Evolutionary conservation across 2,113 vertebrate genomes (phyloP).

Genomic region (Micromys minutus): DNA sequence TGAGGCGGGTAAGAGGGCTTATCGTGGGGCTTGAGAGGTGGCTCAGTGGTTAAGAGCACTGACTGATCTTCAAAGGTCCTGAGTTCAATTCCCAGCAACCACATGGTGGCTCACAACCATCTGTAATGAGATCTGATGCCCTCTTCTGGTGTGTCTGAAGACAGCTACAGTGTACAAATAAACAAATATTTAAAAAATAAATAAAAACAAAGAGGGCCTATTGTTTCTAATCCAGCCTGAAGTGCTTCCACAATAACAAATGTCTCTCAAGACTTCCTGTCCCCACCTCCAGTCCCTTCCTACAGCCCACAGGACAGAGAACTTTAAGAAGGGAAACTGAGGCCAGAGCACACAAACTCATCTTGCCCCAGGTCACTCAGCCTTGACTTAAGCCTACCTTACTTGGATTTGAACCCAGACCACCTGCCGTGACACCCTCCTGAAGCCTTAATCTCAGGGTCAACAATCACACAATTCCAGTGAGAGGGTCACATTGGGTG

Average conservation of each 20-base stretch:
- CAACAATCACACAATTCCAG: neutral
- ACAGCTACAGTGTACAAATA: too few relatives aligned
- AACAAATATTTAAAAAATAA: too few relatives aligned
- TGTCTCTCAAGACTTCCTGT: too few relatives aligned
- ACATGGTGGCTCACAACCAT: too few relatives aligned
- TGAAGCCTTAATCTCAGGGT: neutral
- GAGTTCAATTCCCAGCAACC: too few relatives aligned
- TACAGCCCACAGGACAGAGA: neutral
- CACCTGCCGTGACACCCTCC: neutral
- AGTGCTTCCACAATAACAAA: fast-evolving
- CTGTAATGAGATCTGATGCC: too few relatives aligned
- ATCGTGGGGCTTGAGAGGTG: too few relatives aligned
- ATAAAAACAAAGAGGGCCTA: too few relatives aligned
- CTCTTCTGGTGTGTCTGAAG: too few relatives aligned
- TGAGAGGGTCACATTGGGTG: neutral
- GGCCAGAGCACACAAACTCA: neutral
- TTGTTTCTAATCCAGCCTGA: too few relatives aligned
- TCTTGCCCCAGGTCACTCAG: neutral
- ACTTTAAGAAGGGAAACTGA: neutral
- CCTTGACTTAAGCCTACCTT: neutral
- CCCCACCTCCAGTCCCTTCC: neutral
- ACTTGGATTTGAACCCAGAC: conserved; percentile 1
- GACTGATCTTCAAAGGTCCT: too few relatives aligned
- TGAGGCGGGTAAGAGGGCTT: neutral
- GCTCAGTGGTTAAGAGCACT: too few relatives aligned